These are phyloP conservation scores for Haemorhous mexicanus DNA, from an alignment of 2,113 vertebrate species.

Conservation along the genomic window DNA sequence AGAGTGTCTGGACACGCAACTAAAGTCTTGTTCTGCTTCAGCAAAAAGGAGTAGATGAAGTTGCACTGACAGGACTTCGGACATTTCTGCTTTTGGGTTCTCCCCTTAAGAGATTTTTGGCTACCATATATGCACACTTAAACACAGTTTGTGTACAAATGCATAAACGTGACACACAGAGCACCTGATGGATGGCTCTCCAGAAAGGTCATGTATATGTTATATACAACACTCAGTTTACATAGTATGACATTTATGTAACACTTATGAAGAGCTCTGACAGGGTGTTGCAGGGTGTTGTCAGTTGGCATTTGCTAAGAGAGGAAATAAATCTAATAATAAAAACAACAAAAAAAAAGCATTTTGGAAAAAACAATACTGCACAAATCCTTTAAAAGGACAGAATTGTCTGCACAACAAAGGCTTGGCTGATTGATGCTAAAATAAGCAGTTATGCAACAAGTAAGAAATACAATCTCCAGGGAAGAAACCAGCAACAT, in stretches of 20 bases:
- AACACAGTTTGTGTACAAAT: neutral
- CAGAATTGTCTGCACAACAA: constrained; percentile 63
- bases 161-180: fast-evolving
- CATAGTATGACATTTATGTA: constrained; percentile 50
- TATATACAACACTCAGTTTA: neutral
- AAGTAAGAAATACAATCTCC: constrained; percentile 62
- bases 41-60: neutral
- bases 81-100: neutral
- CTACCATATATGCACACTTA: neutral
- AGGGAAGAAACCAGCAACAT: constrained; percentile 29
- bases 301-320: constrained; percentile 65
- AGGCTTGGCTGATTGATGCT: constrained; percentile 65
- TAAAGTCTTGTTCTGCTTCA: neutral
- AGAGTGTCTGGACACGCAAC: neutral
- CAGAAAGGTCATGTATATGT: neutral
- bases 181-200: neutral
- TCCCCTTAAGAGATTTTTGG: neutral
- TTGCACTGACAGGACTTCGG: neutral
- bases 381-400: constrained; percentile 59
- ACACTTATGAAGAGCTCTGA: constrained; percentile 52
- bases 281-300: constrained; percentile 66
- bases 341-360: constrained; percentile 37
- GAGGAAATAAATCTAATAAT: constrained; percentile 71
- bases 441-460: constrained; percentile 71
- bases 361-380: constrained; percentile 49